These are phyloP conservation scores for Sciurus niger DNA, from an alignment of 2,113 vertebrate genomes.

Conservation along the genomic window DNA sequence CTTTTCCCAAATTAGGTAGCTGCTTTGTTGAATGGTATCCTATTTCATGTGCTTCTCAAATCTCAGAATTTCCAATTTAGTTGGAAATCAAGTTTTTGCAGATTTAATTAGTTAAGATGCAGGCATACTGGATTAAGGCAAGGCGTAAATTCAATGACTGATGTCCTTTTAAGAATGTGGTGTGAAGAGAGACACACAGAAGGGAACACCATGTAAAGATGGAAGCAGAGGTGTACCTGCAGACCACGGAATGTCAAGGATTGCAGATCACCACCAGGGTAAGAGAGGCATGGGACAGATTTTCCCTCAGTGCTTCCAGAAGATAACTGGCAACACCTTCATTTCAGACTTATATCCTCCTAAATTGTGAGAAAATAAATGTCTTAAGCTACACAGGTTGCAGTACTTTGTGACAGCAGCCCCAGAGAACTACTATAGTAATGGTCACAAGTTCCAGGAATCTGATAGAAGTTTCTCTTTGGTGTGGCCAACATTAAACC, in stretches of 20 bases:
- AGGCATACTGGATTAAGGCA: neutral
- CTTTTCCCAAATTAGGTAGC: constrained; percentile 12
- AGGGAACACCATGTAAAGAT: neutral
- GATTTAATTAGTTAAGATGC: neutral
- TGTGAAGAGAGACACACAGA: neutral
- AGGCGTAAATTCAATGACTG: neutral
- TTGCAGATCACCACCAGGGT: neutral
- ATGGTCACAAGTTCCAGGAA: neutral
- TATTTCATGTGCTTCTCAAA: neutral
- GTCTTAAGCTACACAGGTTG: neutral
- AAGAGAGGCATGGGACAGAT: neutral
- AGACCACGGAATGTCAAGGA: neutral
- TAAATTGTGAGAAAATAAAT: neutral
- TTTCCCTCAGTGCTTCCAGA: neutral
- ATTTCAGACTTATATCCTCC: neutral
- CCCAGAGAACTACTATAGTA: neutral
- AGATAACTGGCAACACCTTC: neutral
- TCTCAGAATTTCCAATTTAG: neutral
- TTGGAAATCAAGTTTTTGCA: neutral
- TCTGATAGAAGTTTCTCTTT: neutral
- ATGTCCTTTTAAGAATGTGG: neutral
- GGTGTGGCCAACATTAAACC: neutral
- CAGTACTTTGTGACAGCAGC: neutral
- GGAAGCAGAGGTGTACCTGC: neutral
- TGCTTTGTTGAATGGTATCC: neutral